Percentiles rank a stretch among this genome's conserved stretches.
These are phyloP conservation scores for Strongylocentrotus purpuratus DNA, from an alignment of 35 echinoderm and acorn worm species.

Conservation along the genomic window DNA sequence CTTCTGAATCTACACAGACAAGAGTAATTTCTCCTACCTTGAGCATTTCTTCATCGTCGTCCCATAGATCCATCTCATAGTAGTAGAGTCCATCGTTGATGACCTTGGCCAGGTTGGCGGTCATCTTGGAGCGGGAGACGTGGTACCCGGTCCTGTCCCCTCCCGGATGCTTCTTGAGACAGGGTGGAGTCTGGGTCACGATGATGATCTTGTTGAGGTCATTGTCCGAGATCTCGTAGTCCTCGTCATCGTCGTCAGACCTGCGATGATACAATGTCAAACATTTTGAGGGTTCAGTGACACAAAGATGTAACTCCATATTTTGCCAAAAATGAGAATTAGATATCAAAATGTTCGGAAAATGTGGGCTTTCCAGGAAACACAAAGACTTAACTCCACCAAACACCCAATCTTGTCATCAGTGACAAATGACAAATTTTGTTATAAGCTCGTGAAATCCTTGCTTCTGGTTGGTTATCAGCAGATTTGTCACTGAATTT, in stretches of 20 bases:
- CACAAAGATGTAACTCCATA: too few relatives aligned
- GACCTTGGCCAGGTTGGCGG: conserved; percentile 83
- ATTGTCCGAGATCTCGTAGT: conserved; percentile 90
- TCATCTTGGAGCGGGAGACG: conserved; percentile 89
- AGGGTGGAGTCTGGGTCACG: conserved; percentile 93
- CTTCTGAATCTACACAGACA: too few relatives aligned
- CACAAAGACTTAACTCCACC: too few relatives aligned
- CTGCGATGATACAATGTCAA: conserved; percentile 14
- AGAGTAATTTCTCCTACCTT: background rate
- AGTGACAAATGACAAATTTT: too few relatives aligned
- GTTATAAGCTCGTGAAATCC: too few relatives aligned
- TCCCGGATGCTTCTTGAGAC: conserved; percentile 91
- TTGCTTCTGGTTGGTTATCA: too few relatives aligned
- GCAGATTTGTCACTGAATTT: too few relatives aligned
- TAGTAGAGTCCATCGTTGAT: conserved; percentile 98
- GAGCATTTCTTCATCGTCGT: conserved; percentile 38
- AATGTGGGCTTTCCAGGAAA: too few relatives aligned
- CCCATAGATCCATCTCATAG: conserved; percentile 94
- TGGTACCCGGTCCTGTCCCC: conserved; percentile 90
- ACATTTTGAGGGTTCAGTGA: too few relatives aligned
- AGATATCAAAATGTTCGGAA: too few relatives aligned
- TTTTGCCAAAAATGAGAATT: too few relatives aligned
- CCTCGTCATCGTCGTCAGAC: conserved; percentile 88
- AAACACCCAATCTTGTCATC: too few relatives aligned
- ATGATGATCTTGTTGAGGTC: conserved; percentile 99